Conservation (phyloP, 2,888 invertebrate genomes). For the Lacanobia wlatinum region DNA sequence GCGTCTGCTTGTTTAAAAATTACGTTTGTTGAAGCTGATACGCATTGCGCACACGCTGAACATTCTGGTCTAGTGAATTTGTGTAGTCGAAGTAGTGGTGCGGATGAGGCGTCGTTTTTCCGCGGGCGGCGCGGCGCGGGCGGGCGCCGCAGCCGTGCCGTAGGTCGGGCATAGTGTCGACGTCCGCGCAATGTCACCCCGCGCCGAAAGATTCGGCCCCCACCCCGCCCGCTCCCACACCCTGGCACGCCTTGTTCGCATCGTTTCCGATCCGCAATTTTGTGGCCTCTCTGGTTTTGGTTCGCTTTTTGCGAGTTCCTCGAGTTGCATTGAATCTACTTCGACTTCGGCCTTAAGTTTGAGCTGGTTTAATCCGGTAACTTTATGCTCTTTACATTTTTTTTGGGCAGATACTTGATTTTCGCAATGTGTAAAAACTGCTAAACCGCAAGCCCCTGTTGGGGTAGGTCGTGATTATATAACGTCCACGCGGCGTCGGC, state of each 20-base stretch:
- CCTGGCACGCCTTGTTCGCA: conserved; percentile 66
- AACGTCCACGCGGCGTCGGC: conserved; percentile 79
- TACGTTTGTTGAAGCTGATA: conserved; percentile 36
- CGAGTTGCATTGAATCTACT: conserved; percentile 20
- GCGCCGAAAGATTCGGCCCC: conserved; percentile 81
- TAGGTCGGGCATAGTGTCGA: conserved; percentile 89
- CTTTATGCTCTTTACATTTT: neutral
- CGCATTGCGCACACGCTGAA: conserved; percentile 46
- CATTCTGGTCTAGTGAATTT: conserved; percentile 54
- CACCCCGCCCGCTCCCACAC: conserved; percentile 64
- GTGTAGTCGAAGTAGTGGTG: conserved; percentile 66
- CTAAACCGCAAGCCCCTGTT: conserved; percentile 66
- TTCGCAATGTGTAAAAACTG: conserved; percentile 12
- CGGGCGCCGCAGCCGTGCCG: conserved; percentile 78
- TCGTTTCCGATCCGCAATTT: conserved; percentile 82
- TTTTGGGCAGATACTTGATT: neutral
- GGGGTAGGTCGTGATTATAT: conserved; percentile 82
- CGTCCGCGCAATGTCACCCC: conserved; percentile 89
- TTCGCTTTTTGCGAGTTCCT: conserved; percentile 54
- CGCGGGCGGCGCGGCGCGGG: conserved; percentile 74
- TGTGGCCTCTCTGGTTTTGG: conserved; percentile 70
- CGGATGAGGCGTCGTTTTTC: conserved; percentile 79
- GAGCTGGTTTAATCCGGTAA: neutral
- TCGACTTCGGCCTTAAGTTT: conserved; percentile 2
- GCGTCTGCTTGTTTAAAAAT: conserved; percentile 40